These are phyloP conservation scores for Ammospiza nelsoni DNA, from an alignment of 2,113 vertebrate species.

Conservation along the genomic window DNA sequence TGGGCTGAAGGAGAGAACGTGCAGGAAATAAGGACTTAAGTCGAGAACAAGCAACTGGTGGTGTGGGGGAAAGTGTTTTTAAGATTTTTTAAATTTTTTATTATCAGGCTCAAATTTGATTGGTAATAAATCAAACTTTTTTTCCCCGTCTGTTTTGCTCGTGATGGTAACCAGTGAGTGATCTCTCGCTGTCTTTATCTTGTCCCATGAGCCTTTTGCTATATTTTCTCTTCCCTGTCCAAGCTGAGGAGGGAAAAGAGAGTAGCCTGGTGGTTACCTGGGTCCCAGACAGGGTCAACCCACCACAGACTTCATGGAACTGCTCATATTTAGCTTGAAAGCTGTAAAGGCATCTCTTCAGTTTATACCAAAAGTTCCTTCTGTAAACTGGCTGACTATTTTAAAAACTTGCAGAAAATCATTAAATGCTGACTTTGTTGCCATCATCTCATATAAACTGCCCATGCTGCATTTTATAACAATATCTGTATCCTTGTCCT, in stretches of 20 bases:
- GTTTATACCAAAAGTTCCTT: neutral
- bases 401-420: neutral
- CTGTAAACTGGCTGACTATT: neutral
- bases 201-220: accelerated
- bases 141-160: neutral
- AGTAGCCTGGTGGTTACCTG: neutral
- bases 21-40: neutral
- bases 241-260: neutral
- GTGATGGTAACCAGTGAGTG: neutral
- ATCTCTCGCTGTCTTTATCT: neutral
- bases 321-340: neutral
- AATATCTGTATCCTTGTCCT: neutral
- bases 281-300: neutral
- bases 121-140: neutral
- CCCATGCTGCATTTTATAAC: neutral
- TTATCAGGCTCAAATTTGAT: neutral
- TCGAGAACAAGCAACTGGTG: too few species aligned
- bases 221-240: neutral
- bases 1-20: accelerated
- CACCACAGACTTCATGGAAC: neutral
- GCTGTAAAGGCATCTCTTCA: neutral
- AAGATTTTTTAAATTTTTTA: neutral
- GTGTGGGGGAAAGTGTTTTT: neutral
- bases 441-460: neutral
- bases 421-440: neutral